phyloP scores from a whole-genome alignment of 2,797 vertebrate species.

The Poecilia velifera region DNA sequence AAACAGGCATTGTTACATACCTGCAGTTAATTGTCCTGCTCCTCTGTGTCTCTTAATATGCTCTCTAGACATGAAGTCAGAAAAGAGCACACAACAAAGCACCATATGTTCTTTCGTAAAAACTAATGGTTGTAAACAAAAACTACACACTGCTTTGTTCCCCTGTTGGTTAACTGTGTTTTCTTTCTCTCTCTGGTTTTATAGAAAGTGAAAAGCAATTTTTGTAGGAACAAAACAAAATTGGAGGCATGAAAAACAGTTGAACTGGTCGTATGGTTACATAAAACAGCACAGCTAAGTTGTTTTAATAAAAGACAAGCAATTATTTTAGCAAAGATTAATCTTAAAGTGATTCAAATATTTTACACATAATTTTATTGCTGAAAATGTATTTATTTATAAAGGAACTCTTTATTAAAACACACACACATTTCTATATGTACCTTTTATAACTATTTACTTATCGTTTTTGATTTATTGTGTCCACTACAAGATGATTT shows the following conservation, averaged over 20 bases:
- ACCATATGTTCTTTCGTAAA: constrained; percentile 58
- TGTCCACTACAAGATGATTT: neutral
- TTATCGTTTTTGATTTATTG: neutral
- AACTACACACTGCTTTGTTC: constrained; percentile 34
- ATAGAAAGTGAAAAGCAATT: neutral
- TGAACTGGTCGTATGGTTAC: constrained; percentile 2
- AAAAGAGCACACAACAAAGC: constrained; percentile 17
- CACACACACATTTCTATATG: neutral
- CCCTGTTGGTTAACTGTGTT: constrained; percentile 33
- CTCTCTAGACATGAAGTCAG: constrained; percentile 57
- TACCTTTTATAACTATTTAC: neutral
- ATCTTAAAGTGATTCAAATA: constrained; percentile 9
- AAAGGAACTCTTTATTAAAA: neutral
- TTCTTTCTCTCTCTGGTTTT: constrained; percentile 23
- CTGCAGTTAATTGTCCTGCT: constrained; percentile 67
- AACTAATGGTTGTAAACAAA: constrained; percentile 63
- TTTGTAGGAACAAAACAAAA: constrained; percentile 16
- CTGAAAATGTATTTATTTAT: neutral
- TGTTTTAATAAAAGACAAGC: constrained; percentile 7
- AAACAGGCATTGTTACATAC: constrained; percentile 56
- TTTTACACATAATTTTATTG: neutral
- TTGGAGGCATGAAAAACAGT: neutral
- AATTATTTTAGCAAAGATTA: constrained; percentile 13
- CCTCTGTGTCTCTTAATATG: constrained; percentile 62
- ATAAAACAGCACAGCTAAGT: neutral